Evolutionary conservation across 2,888 invertebrate species (phyloP), one percentile per base, ranked within the genome.

Genomic region (Xiphydria camelus): DNA sequence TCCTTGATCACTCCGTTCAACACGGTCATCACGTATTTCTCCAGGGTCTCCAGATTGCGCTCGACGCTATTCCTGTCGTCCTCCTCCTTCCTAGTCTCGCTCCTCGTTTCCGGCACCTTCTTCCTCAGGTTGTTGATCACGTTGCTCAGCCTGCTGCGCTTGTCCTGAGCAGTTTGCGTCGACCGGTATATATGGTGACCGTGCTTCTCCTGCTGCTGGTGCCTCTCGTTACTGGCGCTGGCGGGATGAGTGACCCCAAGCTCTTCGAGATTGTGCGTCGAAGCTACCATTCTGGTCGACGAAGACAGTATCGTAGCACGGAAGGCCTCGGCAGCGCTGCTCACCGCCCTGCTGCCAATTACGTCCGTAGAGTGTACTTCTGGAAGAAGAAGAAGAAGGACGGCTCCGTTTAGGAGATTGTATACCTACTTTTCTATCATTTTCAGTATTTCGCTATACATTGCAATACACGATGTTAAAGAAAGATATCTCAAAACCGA

Each of bases 21-120:
- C 36, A 75, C 72, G 25, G 73, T 75, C 73, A 73, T 75, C 40
- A 74, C 73, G 61, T 69, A 71, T 42, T 73, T 70, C 45, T 73
- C 73, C 3, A 73, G 55, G 10, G 63, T 71, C 38, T 72, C 72
- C 9, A 75, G 61, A 42, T 72, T 71, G 19, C 64, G 59, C 45
- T 71, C 72, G 21, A 70, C 68, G 50, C 66, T 68, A 37, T 51
- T 59, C 17, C 58, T 47, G 3, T 49, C 53, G 21, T 59, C 58
- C 35, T 60, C 59, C 3, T 62, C 57, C 14, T 56, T 53, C 15
- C 31, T 52, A 21, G 37, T 42, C 5, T 41, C 41, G 33, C 14
- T 4, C 17, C 9, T 12, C 12, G 18, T 26, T 34, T 12, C 43
- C 2, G 74, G 75, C 1, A 72, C 74, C 52, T 75, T 75, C 34